phyloP scores from a whole-genome alignment of 2,113 vertebrate genomes.

The Mobula hypostoma region DNA sequence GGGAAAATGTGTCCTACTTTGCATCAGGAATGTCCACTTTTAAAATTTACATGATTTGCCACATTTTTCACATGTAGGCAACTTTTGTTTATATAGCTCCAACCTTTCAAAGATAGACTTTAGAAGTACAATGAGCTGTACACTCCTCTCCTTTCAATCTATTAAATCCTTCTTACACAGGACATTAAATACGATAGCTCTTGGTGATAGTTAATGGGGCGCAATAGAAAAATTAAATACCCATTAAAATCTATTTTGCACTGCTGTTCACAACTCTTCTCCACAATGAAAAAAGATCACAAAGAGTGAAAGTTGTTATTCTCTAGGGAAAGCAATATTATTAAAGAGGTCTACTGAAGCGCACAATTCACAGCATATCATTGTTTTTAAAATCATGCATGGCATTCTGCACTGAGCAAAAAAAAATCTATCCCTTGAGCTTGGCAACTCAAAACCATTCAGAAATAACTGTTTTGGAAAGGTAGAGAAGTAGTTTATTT shows the following conservation, averaged over 20 bases:
- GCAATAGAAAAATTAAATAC: slow-evolving; percentile 17
- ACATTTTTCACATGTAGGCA: neutral
- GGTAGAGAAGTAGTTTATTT: slow-evolving; percentile 58
- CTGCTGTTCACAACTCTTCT: neutral
- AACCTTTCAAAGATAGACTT: neutral
- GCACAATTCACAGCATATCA: slow-evolving; percentile 47
- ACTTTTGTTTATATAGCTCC: neutral
- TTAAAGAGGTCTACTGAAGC: slow-evolving; percentile 40
- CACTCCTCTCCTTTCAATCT: neutral
- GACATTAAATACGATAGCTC: neutral
- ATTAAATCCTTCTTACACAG: neutral
- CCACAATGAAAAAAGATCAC: neutral
- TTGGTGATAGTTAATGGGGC: neutral
- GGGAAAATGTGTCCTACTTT: neutral
- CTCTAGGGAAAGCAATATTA: neutral
- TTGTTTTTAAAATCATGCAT: slow-evolving; percentile 46
- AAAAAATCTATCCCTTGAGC: slow-evolving; percentile 47
- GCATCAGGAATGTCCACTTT: neutral
- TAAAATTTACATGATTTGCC: neutral
- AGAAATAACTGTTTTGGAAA: slow-evolving; percentile 63
- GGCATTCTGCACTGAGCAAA: slow-evolving; percentile 42
- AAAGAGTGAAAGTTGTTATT: neutral
- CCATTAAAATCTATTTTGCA: neutral
- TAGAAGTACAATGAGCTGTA: neutral
- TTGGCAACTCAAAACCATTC: slow-evolving; percentile 56